phyloP scores from a whole-genome alignment of 2,113 vertebrate species.

The Lagopus leucura region DNA sequence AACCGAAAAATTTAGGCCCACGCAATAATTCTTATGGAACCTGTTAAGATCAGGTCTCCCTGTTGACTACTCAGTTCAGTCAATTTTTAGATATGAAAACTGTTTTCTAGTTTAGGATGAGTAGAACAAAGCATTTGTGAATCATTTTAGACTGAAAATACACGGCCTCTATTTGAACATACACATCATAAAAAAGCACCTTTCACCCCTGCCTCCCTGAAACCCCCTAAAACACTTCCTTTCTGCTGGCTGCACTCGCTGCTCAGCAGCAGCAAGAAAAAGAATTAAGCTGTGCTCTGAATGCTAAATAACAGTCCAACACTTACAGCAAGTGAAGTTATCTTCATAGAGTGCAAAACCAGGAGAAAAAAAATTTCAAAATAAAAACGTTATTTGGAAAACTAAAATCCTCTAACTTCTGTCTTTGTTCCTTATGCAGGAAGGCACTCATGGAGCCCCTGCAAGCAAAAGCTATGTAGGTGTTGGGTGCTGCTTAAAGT shows the following conservation, averaged over 20 bases:
- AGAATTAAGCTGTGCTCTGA: not conserved
- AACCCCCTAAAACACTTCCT: slow-evolving; percentile 25
- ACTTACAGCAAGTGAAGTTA: not conserved
- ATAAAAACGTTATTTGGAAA: not conserved
- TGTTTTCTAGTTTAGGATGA: not conserved
- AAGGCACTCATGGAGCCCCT: accelerated
- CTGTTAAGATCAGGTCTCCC: not conserved
- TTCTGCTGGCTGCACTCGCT: not conserved
- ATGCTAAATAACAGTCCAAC: not conserved
- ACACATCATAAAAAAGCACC: slow-evolving; percentile 23
- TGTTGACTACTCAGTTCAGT: not conserved
- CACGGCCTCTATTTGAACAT: not conserved
- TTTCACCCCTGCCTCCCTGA: not conserved
- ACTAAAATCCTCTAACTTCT: not conserved
- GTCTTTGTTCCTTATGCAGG: not conserved
- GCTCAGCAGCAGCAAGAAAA: not conserved
- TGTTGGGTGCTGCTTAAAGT: not conserved
- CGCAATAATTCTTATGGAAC: not conserved
- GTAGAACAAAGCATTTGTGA: not conserved
- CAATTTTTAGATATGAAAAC: not conserved
- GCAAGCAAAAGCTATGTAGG: not conserved
- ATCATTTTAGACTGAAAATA: slow-evolving; percentile 26
- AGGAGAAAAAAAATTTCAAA: not conserved
- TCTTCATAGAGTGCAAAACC: not conserved
- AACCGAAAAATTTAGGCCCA: not conserved